Conservation (phyloP, 37 sponge, comb jelly and placozoan genomes). For the Bolinopsis microptera region DNA sequence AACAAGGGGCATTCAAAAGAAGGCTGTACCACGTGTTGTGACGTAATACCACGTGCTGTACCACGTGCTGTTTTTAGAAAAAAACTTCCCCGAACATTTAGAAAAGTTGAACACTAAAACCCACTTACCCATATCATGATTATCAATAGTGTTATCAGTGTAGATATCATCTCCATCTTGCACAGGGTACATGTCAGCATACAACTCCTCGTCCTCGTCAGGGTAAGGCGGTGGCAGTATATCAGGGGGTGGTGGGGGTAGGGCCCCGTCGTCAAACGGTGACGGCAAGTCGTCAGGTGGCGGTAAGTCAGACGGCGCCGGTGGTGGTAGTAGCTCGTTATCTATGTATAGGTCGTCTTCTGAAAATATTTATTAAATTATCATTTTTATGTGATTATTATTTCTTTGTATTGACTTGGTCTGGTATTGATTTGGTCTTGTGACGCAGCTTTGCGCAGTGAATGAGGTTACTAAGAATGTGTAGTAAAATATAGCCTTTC, state of each 20-base stretch:
- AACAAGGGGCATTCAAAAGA: too few relatives aligned
- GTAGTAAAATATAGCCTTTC: too few relatives aligned
- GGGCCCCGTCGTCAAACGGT: neutral
- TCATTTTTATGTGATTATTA: too few relatives aligned
- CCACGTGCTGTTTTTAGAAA: too few relatives aligned
- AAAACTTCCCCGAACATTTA: too few relatives aligned
- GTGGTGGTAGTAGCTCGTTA: neutral
- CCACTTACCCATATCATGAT: constrained; percentile 23
- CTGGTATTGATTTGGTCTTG: too few relatives aligned
- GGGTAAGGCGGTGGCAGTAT: neutral
- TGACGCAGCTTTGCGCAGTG: too few relatives aligned
- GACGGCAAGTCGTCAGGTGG: neutral
- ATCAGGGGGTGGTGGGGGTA: neutral
- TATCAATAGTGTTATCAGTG: constrained; percentile 2
- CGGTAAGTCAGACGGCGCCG: neutral
- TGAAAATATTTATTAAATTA: neutral
- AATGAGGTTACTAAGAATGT: too few relatives aligned
- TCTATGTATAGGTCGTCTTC: constrained; percentile 9
- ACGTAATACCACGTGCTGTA: too few relatives aligned
- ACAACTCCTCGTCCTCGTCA: constrained; percentile 5
- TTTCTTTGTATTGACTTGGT: too few relatives aligned
- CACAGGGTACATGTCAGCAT: neutral
- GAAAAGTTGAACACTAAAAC: too few relatives aligned
- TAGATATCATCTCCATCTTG: constrained; percentile 13
- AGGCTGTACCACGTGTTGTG: too few relatives aligned